Evolutionary conservation across 23 tunicate genomes (phyloP).

Genomic region (Clavelina lepadiformis): DNA sequence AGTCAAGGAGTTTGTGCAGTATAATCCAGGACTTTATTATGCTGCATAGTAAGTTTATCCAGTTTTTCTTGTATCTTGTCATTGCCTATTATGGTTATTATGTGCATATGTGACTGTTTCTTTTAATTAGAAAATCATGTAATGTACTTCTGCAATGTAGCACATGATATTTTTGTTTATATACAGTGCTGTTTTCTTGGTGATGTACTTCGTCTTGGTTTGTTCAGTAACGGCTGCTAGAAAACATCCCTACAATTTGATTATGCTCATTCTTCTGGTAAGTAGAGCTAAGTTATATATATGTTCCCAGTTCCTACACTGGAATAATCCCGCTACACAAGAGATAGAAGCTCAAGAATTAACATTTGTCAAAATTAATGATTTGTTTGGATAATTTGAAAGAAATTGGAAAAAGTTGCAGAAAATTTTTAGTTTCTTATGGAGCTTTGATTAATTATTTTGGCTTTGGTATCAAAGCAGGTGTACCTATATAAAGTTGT

Average conservation of each 20-base stretch:
- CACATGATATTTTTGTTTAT: neutral
- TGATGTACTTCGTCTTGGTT: conserved; percentile 62
- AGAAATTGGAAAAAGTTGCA: too few relatives aligned
- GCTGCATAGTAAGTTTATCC: conserved; percentile 90
- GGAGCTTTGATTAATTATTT: too few relatives aligned
- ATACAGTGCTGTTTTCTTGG: conserved; percentile 67
- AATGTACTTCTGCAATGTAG: neutral
- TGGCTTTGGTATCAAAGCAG: too few relatives aligned
- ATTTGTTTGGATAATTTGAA: too few relatives aligned
- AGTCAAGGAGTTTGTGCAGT: conserved; percentile 37
- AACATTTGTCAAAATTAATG: too few relatives aligned
- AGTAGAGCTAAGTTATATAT: conserved; percentile 28
- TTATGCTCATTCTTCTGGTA: conserved; percentile 57
- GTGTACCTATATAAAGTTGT: too few relatives aligned
- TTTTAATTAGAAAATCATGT: neutral
- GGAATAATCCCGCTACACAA: too few relatives aligned
- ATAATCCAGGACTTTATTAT: conserved; percentile 55
- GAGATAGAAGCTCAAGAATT: too few relatives aligned
- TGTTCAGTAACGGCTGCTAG: conserved; percentile 53
- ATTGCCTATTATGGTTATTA: neutral
- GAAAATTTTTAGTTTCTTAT: too few relatives aligned
- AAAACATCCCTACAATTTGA: conserved; percentile 56
- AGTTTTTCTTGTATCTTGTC: too few relatives aligned
- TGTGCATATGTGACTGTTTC: neutral
- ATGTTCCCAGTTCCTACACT: too few relatives aligned